Evolutionary conservation across 2,797 vertebrate genomes (phyloP).

Genomic region (Clarias pachynema): DNA sequence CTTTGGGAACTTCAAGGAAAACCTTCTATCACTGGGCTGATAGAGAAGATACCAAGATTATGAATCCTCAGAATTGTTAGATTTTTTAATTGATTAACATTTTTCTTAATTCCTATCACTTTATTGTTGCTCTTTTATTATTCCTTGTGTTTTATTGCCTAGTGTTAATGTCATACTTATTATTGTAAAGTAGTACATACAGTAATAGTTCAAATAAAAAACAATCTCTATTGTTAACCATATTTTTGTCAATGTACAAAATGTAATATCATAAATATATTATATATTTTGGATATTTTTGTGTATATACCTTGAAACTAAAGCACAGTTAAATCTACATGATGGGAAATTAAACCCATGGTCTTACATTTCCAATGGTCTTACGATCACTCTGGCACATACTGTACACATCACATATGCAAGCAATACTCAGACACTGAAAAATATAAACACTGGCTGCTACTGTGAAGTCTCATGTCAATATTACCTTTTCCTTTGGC

Average conservation of each 20-base stretch:
- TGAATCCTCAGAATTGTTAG: neutral
- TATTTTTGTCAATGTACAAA: neutral
- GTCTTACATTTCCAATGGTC: neutral
- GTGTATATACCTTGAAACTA: neutral
- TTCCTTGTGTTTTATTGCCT: neutral
- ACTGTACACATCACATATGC: neutral
- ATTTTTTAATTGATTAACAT: neutral
- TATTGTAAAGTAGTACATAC: neutral
- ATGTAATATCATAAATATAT: neutral
- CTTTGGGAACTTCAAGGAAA: neutral
- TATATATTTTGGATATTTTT: neutral
- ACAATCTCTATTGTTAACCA: neutral
- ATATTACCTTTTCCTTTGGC: slow-evolving; percentile 68
- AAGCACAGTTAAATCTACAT: neutral
- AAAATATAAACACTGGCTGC: slow-evolving; percentile 63
- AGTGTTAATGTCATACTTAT: neutral
- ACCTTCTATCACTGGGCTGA: neutral
- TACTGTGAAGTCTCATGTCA: slow-evolving; percentile 65
- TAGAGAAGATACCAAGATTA: neutral
- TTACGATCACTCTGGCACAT: neutral
- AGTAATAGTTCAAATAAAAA: neutral
- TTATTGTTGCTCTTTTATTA: neutral
- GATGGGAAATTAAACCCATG: neutral
- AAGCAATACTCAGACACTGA: slow-evolving; percentile 6
- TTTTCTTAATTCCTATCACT: neutral